Evolutionary conservation across 2,888 invertebrate species (phyloP).

Genomic region (Campaea margaritaria): DNA sequence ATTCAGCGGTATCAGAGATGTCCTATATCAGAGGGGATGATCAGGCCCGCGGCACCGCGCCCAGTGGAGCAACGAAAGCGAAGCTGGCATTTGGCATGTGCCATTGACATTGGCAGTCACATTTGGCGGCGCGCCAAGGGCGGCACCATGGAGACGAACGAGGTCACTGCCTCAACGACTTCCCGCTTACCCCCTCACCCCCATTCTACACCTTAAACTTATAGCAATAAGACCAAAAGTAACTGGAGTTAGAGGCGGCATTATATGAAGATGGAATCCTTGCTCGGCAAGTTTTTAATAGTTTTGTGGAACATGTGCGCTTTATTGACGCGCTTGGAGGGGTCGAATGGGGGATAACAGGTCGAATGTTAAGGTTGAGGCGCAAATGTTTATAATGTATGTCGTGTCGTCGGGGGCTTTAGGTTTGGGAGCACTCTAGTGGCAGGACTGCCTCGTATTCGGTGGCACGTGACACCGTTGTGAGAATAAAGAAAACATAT

Average conservation of each 20-base stretch:
- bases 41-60: conserved; percentile 26
- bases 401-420: conserved; percentile 2
- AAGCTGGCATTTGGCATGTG: conserved; percentile 62
- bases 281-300: conserved; percentile 50
- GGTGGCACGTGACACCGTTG: neutral
- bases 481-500: conserved; percentile 2
- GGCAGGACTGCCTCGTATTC: neutral
- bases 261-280: conserved; percentile 27
- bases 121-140: conserved; percentile 62
- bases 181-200: conserved; percentile 32
- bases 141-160: conserved; percentile 56
- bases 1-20: neutral
- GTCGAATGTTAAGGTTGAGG: conserved; percentile 18
- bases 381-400: conserved; percentile 19
- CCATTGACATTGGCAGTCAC: conserved; percentile 74
- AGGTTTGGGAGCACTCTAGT: conserved; percentile 11
- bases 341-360: conserved; percentile 30
- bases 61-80: conserved; percentile 49
- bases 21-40: conserved; percentile 17
- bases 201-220: conserved; percentile 35
- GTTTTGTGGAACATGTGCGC: conserved; percentile 43
- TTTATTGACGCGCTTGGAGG: conserved; percentile 45
- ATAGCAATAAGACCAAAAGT: conserved; percentile 29
- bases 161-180: conserved; percentile 56
- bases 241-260: conserved; percentile 5